Evolutionary conservation across 2,113 vertebrate genomes (phyloP), one percentile per base, ranked within the genome.

Genomic region (Emberiza fucata): DNA sequence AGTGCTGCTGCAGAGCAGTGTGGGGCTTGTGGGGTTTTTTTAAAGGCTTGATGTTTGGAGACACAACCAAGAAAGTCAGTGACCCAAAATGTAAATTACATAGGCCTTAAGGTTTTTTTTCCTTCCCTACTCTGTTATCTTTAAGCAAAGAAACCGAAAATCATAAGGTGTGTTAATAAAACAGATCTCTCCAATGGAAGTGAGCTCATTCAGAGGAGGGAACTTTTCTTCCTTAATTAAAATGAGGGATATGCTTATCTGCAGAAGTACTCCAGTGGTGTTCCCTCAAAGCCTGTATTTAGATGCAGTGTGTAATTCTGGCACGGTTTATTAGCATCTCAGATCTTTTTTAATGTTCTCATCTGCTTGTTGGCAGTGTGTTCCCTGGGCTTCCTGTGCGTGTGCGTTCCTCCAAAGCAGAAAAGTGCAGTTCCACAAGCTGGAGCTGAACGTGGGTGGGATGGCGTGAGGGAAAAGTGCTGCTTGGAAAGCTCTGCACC

Each of bases 351-450:
- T 39, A 61, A 50, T 84, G 72, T 82, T 92, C 70, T 85, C 59
- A 14, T 85, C 75, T 63, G 63, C 54, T 76, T 35, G 66, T 84
- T 91, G 90, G 84, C 87, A 88, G 69, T 23, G 66, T 81, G 72
- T 65, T 96, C 92, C 80, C 11, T n/a, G 88, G 68, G 20, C 81
- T 95, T 93, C 63, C 87, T 88, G 81, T 88, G 85, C 51, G 8
- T 88, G 72, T 94, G 90, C 37, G 3, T 88, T 90, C 76, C 45
- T 50, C 54, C 59, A 42, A 50, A 93, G 92, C 50, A 60, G 65
- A 44, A 28, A 83, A 27, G 63, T 66, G 53, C 54, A 77, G 59
- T 31, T 94, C 16, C 61, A 63, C 80, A 73, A 82, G 82, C 79
- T 69, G 86, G 66, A 69, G 66, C 82, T 77, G 5, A 73, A 80